Evolutionary conservation across 2,113 vertebrate genomes (phyloP).

Genomic region (Aspidoscelis tigris): DNA sequence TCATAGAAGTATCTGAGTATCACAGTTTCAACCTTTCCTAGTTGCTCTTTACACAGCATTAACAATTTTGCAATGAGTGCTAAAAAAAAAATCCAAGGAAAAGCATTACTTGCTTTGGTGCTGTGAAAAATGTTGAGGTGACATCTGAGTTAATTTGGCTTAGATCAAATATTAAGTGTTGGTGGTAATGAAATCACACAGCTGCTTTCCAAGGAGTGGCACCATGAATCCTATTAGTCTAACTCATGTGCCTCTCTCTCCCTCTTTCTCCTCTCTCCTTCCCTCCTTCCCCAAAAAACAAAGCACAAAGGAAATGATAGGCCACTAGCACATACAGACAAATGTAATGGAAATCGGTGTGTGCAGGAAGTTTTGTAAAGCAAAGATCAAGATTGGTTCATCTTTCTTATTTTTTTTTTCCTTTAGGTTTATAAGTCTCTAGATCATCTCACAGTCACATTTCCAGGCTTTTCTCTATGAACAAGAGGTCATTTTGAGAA

Average conservation of each 20-base stretch:
- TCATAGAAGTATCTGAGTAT: background rate
- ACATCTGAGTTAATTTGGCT: background rate
- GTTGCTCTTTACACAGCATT: background rate
- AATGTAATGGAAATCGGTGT: background rate
- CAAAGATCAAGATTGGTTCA: background rate
- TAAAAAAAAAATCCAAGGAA: background rate
- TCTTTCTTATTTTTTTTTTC: background rate
- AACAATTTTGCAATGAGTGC: background rate
- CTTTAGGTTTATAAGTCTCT: conserved; percentile 23
- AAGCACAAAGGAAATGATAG: background rate
- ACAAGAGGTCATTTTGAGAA: background rate
- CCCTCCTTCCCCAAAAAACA: background rate
- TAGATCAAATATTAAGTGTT: background rate
- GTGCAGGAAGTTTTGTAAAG: background rate
- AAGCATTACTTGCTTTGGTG: background rate
- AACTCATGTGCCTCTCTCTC: background rate
- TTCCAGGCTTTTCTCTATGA: conserved; percentile 24
- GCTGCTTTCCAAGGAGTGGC: background rate
- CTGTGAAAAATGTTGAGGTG: background rate
- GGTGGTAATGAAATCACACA: background rate
- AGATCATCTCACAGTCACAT: conserved; percentile 1
- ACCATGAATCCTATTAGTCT: background rate
- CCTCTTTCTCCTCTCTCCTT: background rate
- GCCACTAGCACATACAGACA: background rate
- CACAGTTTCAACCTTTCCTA: background rate